Evolutionary conservation across 1,140 invertebrate genomes (phyloP).

Genomic region (Heliconius hewitsoni): DNA sequence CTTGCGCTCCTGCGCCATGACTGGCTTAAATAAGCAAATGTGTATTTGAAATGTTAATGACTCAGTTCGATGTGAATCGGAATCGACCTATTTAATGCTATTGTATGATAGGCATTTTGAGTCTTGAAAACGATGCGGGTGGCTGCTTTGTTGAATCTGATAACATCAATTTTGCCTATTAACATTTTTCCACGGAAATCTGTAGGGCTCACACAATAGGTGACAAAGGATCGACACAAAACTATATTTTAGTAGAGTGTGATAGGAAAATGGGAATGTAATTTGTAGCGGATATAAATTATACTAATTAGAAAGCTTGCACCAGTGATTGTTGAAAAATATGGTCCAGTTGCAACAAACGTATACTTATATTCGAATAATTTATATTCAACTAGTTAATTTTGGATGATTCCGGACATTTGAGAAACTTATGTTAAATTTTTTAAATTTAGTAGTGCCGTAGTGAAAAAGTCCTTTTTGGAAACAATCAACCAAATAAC

Average conservation of each 20-base stretch:
- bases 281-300: conserved; percentile 52
- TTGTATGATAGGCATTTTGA: conserved; percentile 6
- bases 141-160: conserved; percentile 43
- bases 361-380: conserved; percentile 23
- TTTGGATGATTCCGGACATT: conserved; percentile 25
- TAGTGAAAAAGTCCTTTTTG: too few species aligned
- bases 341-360: conserved; percentile 24
- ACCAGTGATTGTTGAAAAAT: conserved; percentile 15
- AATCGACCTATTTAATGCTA: conserved; percentile 12
- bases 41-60: neutral
- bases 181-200: conserved; percentile 49
- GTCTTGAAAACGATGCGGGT: conserved; percentile 31
- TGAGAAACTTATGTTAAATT: neutral
- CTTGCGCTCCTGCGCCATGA: neutral
- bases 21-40: neutral
- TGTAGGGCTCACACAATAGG: conserved; percentile 37
- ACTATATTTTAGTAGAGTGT: conserved; percentile 18
- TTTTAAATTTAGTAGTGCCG: neutral
- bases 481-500: neutral
- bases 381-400: conserved; percentile 14
- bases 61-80: neutral
- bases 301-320: conserved; percentile 51
- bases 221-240: conserved; percentile 23
- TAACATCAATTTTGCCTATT: conserved; percentile 48
- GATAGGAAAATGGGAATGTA: conserved; percentile 37